Evolutionary conservation across 2,797 vertebrate species (phyloP).

Genomic region (Sternotherus odoratus): DNA sequence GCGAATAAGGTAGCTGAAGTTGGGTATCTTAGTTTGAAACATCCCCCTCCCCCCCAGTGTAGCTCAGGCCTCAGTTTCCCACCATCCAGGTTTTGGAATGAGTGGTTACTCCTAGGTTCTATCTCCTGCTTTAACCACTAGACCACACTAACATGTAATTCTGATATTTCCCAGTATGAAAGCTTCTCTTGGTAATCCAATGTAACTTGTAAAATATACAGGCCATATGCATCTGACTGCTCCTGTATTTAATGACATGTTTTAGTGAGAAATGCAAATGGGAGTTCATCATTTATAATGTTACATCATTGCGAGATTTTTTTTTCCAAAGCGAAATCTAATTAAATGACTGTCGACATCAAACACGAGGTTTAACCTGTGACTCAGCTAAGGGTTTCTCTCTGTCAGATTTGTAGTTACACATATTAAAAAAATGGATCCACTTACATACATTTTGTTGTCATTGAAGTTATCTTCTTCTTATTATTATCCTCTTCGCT

Average conservation of each 20-base stretch:
- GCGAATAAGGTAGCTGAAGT: too few species aligned
- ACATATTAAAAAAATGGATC: slow-evolving; percentile 54
- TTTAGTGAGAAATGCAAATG: background rate
- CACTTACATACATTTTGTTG: slow-evolving; percentile 10
- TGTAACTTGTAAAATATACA: background rate
- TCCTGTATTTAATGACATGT: background rate
- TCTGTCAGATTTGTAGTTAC: slow-evolving; percentile 57
- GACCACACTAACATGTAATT: background rate
- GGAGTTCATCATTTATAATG: slow-evolving; percentile 7
- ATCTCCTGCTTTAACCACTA: background rate
- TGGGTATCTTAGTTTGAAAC: too few species aligned
- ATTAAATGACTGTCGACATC: slow-evolving; percentile 46
- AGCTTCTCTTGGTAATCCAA: background rate
- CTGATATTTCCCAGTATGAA: background rate
- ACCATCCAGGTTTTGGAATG: background rate
- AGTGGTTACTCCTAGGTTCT: background rate
- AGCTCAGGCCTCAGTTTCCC: background rate
- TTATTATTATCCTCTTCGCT: too few species aligned
- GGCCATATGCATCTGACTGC: background rate
- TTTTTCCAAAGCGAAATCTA: slow-evolving; percentile 42
- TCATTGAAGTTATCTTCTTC: slow-evolving; percentile 26
- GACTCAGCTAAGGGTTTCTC: slow-evolving; percentile 47
- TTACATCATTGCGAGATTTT: background rate
- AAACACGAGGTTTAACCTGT: slow-evolving; percentile 34
- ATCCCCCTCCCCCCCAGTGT: too few species aligned